Evolutionary conservation across 2,797 vertebrate species (phyloP), one percentile per base, ranked within the genome.

Genomic region (Spinibarbus caldwelli): DNA sequence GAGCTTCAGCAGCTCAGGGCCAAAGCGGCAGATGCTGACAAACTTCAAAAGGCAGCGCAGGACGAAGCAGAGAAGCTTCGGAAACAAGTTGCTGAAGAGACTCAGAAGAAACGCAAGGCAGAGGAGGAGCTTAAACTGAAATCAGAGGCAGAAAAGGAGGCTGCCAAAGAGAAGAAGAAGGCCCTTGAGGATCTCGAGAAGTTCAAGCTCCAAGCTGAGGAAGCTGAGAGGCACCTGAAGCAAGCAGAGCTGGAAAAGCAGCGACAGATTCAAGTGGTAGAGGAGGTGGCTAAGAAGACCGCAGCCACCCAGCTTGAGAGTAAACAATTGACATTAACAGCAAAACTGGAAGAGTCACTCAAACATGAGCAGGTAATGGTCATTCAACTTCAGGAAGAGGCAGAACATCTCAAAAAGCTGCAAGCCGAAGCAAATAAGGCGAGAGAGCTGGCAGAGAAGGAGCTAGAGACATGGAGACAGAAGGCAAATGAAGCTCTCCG

Each of bases 401-500:
- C 97, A 0, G 96, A 96, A 15, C 93, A 91, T 11, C 95, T 97
- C 26, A 94, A 96, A 75, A 96, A 84, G 90, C 97, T 96, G 88
- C 97, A 99, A 88, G 94, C 95, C 0, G 97, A 97, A 57, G 98
- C 97, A 0, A 94, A 97, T 90, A 96, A 23, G 5, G 96, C 95
- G 0, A 95, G 96, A 4, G 96, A 96, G 77, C 95, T 96, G 57
- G 97, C 98, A 0, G 97, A 99, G 89, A 95, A 94, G 38, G 97
- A 99, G 92, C 94, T 99, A 78, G 98, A 99, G 87, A 96, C 83
- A n/a, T 99, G 98, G 98, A 95, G 95, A 87, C 97, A 98, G 84
- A 99, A 99, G 89, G 98, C 98, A 89, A 98, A 99, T 0, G 98
- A 99, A 90, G 98, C 97, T 0, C 95, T 99, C 36, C 95, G 98